A percentile compares a stretch with the other conserved stretches of the same genome.
Conservation (phyloP, 2,113 vertebrate genomes). For the Clupea harengus region DNA sequence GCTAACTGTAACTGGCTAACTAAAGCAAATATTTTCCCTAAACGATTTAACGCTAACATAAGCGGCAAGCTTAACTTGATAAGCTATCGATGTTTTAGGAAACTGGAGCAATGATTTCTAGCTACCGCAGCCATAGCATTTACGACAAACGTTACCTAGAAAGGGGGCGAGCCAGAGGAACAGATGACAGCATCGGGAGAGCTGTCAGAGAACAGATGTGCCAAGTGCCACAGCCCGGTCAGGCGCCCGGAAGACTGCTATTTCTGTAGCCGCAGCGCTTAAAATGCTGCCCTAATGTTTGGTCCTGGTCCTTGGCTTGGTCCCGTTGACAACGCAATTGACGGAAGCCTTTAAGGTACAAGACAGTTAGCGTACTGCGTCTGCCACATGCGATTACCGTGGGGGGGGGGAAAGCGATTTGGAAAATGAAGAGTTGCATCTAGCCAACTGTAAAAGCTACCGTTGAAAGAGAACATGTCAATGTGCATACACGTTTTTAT, state of each 20-base stretch:
- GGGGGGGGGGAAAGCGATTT: neutral
- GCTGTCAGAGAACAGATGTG: constrained; percentile 2
- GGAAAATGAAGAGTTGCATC: neutral
- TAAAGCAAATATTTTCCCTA: neutral
- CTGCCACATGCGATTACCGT: neutral
- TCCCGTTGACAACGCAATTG: constrained; percentile 52
- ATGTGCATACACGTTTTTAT: neutral
- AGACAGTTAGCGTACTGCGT: constrained; percentile 33
- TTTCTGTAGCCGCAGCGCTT: neutral
- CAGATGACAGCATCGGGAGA: constrained; percentile 12
- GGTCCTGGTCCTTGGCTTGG: neutral
- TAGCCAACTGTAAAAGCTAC: neutral
- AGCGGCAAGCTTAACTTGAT: neutral
- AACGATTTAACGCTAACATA: neutral
- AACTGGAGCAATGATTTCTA: neutral
- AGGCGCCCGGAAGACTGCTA: neutral
- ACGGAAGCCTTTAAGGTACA: constrained; percentile 56
- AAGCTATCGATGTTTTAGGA: neutral
- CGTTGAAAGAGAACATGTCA: neutral
- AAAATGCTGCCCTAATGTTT: constrained; percentile 34
- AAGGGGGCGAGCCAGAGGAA: neutral
- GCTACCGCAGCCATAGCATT: neutral
- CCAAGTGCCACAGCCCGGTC: neutral
- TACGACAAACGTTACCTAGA: neutral
- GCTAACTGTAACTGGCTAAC: neutral